Evolutionary conservation across 2,113 vertebrate genomes (phyloP), one percentile per base, ranked within the genome.

Genomic region (Microtus ochrogaster): DNA sequence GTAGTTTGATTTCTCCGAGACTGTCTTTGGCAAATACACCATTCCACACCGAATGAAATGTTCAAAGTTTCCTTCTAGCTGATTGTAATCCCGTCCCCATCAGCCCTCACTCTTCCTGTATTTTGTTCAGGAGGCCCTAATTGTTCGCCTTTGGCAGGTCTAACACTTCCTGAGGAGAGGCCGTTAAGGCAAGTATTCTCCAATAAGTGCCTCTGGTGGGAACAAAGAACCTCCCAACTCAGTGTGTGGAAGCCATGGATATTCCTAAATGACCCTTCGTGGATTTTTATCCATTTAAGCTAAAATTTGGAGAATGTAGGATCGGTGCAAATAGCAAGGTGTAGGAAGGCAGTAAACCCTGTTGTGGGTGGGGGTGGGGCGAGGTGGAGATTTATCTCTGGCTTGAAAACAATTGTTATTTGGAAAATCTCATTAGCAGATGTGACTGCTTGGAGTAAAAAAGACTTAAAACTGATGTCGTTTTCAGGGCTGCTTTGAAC

Each of bases 131-230:
- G 99, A 98, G 98, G 98, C 98, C 99, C 98, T 99, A 99, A 99
- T 99, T 99, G 99, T 99, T 98, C 96, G 98, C 98, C 97, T 99
- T 99, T 99, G 98, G 98, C 98, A 98, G 99, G 98, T 99, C 99
- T 99, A 99, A 99, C 99, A 99, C 99, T 99, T 99, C 99, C 99
- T 99, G 99, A 99, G 99, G 99, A 99, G 98, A 99, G 99, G 98
- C 99, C 99, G 98, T 99, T 99, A 99, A 99, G 98, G 98, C 97
- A 98, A 99, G 99, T 99, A 99, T 99, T 99, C 98, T 99, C 98
- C 98, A 98, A 99, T 99, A 99, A 99, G 99, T 99, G 99, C 99
- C 99, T 99, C 98, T 95, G 98, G 97, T 98, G 98, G 98, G 98
- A 98, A 99, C 99, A 99, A 99, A 99, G 98, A 98, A 96, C 98